These are phyloP conservation scores for Batillaria attramentaria DNA, from an alignment of 1,140 invertebrate genomes.

Conservation along the genomic window DNA sequence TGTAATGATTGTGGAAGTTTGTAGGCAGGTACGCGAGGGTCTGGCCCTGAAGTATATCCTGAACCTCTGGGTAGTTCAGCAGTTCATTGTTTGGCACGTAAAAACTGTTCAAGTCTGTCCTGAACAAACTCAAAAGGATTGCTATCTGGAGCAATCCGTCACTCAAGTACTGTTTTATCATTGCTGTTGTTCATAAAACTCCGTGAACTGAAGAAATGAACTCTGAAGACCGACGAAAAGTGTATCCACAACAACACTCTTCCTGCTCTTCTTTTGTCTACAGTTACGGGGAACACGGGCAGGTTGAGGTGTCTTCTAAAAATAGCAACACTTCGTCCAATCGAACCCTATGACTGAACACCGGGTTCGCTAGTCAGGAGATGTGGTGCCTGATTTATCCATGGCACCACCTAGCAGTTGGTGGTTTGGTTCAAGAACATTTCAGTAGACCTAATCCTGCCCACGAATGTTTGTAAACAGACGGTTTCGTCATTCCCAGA, in stretches of 20 bases:
- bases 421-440: constrained; percentile 24
- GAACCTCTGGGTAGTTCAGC: constrained; percentile 72
- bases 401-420: not conserved
- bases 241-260: not conserved
- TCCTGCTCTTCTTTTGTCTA: constrained; percentile 17
- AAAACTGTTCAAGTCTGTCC: constrained; percentile 79
- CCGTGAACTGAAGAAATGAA: not conserved
- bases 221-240: not conserved
- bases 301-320: not conserved
- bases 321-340: not conserved
- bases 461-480: constrained; percentile 12
- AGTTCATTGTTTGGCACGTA: constrained; percentile 75
- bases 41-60: constrained; percentile 68
- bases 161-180: constrained; percentile 67
- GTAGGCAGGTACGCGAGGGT: constrained; percentile 71
- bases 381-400: no score
- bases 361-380: no score
- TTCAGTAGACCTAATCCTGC: not conserved
- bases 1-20: constrained; percentile 61
- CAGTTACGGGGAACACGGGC: constrained; percentile 20
- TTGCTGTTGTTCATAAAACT: constrained; percentile 33
- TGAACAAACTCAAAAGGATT: constrained; percentile 82
- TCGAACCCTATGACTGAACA: not conserved
- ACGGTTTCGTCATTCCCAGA: not conserved
- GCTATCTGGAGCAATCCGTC: constrained; percentile 86